These are phyloP conservation scores for Aplysina aerophoba DNA, from an alignment of 37 sponge, comb jelly and placozoan species.

Conservation along the genomic window DNA sequence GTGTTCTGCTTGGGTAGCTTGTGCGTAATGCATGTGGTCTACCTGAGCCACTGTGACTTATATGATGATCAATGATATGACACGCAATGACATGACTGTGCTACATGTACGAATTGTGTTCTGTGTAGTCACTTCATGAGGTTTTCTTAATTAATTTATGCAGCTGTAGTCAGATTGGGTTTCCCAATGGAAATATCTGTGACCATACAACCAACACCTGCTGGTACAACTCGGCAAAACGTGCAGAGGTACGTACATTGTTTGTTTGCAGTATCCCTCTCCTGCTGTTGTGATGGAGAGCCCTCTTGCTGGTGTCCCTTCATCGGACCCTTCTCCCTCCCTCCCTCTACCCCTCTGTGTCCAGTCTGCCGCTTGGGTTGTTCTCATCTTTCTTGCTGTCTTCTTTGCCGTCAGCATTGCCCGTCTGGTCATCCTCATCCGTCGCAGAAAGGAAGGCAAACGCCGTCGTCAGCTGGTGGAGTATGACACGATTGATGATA, in stretches of 20 bases:
- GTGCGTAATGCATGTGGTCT: too few species aligned
- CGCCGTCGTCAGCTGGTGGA: neutral
- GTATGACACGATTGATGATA: constrained; percentile 9
- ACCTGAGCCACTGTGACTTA: too few species aligned
- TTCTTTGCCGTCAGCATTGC: constrained; percentile 29
- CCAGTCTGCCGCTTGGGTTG: constrained; percentile 56
- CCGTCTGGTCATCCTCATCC: constrained; percentile 34
- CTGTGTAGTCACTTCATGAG: too few species aligned
- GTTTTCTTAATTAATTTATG: neutral
- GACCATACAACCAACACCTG: neutral
- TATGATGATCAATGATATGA: too few species aligned
- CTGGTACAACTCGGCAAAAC: neutral
- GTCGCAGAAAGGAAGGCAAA: constrained; percentile 24
- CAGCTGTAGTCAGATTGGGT: neutral
- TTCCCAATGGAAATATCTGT: neutral
- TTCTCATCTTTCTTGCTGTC: constrained; percentile 42
- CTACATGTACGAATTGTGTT: too few species aligned
- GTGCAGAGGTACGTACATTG: neutral
- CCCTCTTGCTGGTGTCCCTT: too few species aligned
- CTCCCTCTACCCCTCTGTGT: neutral
- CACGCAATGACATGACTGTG: too few species aligned
- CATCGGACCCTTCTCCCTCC: too few species aligned
- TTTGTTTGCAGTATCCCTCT: too few species aligned
- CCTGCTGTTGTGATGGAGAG: too few species aligned
- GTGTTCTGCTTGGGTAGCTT: too few species aligned